Percentiles rank a stretch among this genome's conserved stretches.
Evolutionary conservation across 1,140 invertebrate species (phyloP).

Genomic region (Drosophila varians): DNA sequence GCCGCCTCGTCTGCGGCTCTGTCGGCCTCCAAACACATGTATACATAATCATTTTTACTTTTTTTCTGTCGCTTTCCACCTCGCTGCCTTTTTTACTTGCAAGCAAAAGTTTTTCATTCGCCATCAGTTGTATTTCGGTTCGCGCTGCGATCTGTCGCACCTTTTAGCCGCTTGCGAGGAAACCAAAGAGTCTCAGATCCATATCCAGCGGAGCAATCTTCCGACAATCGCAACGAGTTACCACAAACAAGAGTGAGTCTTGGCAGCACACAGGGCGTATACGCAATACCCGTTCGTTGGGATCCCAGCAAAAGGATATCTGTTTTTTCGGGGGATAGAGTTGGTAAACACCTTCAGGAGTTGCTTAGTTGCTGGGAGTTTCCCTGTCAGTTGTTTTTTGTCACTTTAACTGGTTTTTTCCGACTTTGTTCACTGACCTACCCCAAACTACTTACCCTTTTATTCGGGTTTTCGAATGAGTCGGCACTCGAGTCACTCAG

Average conservation of each 20-base stretch:
- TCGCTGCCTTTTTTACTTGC: conserved; percentile 80
- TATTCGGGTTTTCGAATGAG: conserved; percentile 5
- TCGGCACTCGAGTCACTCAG: conserved; percentile 14
- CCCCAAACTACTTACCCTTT: conserved; percentile 11
- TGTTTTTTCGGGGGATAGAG: background rate
- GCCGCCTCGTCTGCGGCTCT: conserved; percentile 31
- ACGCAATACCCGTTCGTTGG: background rate
- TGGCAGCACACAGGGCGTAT: conserved; percentile 8
- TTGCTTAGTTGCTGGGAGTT: background rate
- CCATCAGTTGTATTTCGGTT: conserved; percentile 83
- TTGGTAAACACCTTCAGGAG: background rate
- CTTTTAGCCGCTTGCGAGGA: conserved; percentile 29
- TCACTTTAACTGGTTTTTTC: background rate
- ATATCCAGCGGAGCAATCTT: conserved; percentile 11
- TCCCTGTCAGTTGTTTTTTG: background rate
- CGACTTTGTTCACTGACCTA: conserved; percentile 18
- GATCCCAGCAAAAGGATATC: background rate
- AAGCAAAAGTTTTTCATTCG: conserved; percentile 82
- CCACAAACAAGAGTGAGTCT: conserved; percentile 52
- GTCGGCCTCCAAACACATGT: conserved; percentile 76
- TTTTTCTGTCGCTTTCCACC: conserved; percentile 75
- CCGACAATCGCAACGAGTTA: conserved; percentile 6
- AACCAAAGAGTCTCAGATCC: conserved; percentile 2
- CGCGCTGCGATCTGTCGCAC: conserved; percentile 80
- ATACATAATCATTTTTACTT: conserved; percentile 78